These are phyloP conservation scores for Corvus cornix DNA, from an alignment of 2,113 vertebrate genomes.

Conservation along the genomic window DNA sequence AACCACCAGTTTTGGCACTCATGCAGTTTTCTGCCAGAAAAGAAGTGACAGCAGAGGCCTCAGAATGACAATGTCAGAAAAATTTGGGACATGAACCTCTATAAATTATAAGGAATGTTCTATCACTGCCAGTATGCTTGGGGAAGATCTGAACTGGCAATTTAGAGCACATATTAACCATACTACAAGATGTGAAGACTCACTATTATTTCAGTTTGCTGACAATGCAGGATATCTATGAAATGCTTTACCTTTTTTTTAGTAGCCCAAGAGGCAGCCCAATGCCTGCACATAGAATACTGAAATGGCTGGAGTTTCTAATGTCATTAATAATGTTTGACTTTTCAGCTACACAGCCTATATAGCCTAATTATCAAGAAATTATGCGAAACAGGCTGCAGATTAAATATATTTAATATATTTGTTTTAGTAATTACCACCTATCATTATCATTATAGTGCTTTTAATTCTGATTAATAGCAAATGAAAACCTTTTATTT, in stretches of 20 bases:
- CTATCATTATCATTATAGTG: conserved; percentile 5
- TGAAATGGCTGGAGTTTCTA: neutral
- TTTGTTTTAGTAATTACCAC: conserved; percentile 58
- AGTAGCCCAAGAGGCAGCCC: neutral
- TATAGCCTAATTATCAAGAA: conserved; percentile 29
- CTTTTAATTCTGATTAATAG: neutral
- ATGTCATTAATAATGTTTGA: conserved; percentile 31
- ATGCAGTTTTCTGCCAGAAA: neutral
- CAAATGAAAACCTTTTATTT: neutral
- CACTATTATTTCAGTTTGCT: neutral
- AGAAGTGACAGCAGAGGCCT: neutral
- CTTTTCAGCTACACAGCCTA: conserved; percentile 38
- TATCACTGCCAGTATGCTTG: neutral
- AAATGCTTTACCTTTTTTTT: neutral
- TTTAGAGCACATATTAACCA: neutral
- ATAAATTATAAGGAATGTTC: neutral
- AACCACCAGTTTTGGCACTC: neutral
- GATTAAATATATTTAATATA: conserved; percentile 38
- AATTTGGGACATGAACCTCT: neutral
- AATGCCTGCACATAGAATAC: neutral
- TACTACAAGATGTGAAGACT: neutral
- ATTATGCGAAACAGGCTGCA: conserved; percentile 7
- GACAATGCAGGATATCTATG: neutral
- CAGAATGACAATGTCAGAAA: neutral
- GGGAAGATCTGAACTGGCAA: neutral